Evolutionary conservation across 2,113 vertebrate species (phyloP), one percentile per base, ranked within the genome.

Genomic region (Lagopus leucura): DNA sequence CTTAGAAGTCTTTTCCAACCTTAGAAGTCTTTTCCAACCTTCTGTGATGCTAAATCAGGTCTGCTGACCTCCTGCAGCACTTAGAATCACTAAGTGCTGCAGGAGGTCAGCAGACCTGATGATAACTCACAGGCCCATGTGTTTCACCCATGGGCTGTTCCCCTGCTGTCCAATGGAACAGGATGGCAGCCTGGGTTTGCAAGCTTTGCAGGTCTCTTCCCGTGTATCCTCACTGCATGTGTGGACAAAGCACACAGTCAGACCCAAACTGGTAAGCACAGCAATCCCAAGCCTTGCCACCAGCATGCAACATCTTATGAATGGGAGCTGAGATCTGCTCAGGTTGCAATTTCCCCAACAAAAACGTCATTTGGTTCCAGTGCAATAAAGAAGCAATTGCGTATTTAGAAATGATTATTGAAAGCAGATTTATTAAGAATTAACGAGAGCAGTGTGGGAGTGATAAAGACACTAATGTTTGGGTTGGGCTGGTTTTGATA

Each of bases 401-500:
- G 2, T 3, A 2, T 71, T 82, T 42, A 12, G 47, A 63, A 74
- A 52, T 20, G 4, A 73, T 85, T 54, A 92, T 82, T 75, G 60
- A 78, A 82, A 94, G 77, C 95, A 97, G 95, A 86, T 95, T 93
- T 86, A 84, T 94, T 82, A 86, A 50, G 73, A 81, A 89, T 95
- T 90, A 95, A 77, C 4, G 1, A 89, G 67, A 43, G 75, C 47
- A 73, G 50, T 3, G 73, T n/a, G 86, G 92, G 91, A 86, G 83
- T 43, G 85, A 88, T 64, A 82, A 95, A 96, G 89, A 11, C 63
- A 43, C 21, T 89, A 74, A 90, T 74, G 86, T 87, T 57, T 1
- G 6, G 73, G 75, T 61, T 64, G 74, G 75, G 55, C 86, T 88
- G 94, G 38, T 84, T 89, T 79, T 58, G 92, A 97, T 95, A 82